A percentile compares a stretch with the other conserved stretches of the same genome.
phyloP scores from a whole-genome alignment of 2,113 vertebrate species.

The Hyaena hyaena region DNA sequence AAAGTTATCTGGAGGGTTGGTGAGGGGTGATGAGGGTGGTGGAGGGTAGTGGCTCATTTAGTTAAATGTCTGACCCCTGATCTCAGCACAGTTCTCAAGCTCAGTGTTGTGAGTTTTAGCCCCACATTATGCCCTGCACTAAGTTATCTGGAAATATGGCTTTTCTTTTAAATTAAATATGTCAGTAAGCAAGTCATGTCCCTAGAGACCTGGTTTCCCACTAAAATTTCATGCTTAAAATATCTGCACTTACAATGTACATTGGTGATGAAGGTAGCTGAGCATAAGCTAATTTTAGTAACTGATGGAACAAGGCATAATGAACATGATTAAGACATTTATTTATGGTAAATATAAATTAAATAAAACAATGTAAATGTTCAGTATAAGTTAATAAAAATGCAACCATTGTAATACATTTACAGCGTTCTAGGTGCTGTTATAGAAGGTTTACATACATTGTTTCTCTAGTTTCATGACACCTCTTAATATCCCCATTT shows the following conservation, averaged over 20 bases:
- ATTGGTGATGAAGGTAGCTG: not conserved
- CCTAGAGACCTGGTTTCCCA: not conserved
- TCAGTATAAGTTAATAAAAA: not conserved
- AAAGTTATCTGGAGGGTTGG: not conserved
- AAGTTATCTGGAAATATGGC: not conserved
- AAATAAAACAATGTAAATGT: not conserved
- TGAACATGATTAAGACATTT: not conserved
- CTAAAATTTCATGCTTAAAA: not conserved
- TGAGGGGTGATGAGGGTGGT: too few species aligned
- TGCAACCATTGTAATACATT: not conserved
- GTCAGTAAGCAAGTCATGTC: not conserved
- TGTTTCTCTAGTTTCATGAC: not conserved
- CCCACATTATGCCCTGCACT: too few species aligned
- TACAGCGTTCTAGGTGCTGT: not conserved
- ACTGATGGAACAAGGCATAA: not conserved
- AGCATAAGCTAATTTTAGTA: not conserved
- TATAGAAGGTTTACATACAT: not conserved
- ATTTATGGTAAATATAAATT: not conserved
- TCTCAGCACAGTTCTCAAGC: too few species aligned
- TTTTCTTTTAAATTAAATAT: not conserved
- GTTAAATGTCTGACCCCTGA: too few species aligned
- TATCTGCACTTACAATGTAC: not conserved
- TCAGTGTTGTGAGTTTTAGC: too few species aligned
- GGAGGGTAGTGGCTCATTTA: too few species aligned
- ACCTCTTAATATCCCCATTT: not conserved